Conservation (phyloP, 2,888 invertebrate species). For the Labia minor region DNA sequence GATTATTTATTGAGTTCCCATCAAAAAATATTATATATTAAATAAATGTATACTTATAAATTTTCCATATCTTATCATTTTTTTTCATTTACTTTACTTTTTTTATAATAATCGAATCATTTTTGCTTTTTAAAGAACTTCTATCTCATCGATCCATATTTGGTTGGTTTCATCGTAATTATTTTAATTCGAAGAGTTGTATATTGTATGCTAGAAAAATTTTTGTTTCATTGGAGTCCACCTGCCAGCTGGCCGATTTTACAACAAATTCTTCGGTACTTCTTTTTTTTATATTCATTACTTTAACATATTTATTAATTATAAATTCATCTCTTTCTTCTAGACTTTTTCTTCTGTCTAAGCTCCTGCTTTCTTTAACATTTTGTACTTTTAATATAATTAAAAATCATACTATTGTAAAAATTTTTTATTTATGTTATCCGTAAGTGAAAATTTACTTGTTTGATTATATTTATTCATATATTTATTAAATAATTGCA, state of each 20-base stretch:
- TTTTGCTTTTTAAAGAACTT: conserved; percentile 66
- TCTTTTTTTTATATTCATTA: neutral
- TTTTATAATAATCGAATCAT: too few species aligned
- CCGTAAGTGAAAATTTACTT: conserved; percentile 61
- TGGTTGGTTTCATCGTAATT: conserved; percentile 72
- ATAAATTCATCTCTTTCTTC: conserved; percentile 33
- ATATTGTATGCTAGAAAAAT: conserved; percentile 47
- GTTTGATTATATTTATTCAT: conserved; percentile 17
- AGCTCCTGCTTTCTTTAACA: conserved; percentile 48
- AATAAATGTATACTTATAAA: too few species aligned
- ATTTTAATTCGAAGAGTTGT: conserved; percentile 70
- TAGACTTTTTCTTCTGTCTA: conserved; percentile 52
- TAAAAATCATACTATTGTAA: conserved; percentile 62
- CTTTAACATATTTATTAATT: conserved; percentile 18
- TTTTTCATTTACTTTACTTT: too few species aligned
- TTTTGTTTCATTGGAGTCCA: conserved; percentile 42
- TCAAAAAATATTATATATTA: too few species aligned
- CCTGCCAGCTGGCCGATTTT: conserved; percentile 30
- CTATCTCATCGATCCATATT: conserved; percentile 81
- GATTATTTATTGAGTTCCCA: too few species aligned
- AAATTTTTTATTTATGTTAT: conserved; percentile 75
- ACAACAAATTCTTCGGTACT: conserved; percentile 37
- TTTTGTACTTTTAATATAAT: conserved; percentile 63
- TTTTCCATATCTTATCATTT: too few species aligned
- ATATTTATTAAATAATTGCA: conserved; percentile 16